Evolutionary conservation across 2,797 vertebrate genomes (phyloP).

Genomic region (Phylloscopus collybita): DNA sequence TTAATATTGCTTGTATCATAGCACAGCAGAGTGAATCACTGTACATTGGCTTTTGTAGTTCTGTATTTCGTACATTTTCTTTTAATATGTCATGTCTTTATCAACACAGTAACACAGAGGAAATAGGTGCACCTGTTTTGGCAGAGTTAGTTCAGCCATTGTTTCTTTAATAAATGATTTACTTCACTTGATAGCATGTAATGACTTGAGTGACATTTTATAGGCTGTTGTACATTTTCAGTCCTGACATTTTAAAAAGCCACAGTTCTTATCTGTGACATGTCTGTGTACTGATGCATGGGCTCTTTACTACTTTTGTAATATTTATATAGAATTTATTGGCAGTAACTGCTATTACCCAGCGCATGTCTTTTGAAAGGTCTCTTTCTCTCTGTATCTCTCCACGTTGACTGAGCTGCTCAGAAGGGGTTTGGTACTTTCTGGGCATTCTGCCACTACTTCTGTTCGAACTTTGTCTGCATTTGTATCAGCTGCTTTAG

Average conservation of each 20-base stretch:
- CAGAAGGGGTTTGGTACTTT: neutral
- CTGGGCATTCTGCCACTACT: constrained; percentile 40
- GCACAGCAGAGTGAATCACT: neutral
- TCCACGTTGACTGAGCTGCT: neutral
- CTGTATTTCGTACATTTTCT: neutral
- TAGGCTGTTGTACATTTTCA: constrained; percentile 1
- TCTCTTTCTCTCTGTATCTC: neutral
- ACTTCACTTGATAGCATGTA: neutral
- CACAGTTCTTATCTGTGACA: constrained; percentile 5
- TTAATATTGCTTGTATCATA: constrained; percentile 11
- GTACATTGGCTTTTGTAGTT: neutral
- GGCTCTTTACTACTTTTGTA: constrained; percentile 22
- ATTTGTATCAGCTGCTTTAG: constrained; percentile 5
- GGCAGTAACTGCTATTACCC: neutral
- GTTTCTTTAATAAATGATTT: constrained; percentile 9
- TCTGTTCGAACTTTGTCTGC: neutral
- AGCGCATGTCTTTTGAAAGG: neutral
- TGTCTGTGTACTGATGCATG: neutral
- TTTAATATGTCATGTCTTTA: neutral
- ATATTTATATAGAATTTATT: constrained; percentile 24
- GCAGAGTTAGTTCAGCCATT: neutral
- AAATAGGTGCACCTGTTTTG: neutral
- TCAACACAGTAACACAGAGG: neutral
- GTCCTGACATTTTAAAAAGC: constrained; percentile 62
- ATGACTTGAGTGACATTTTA: constrained; percentile 41